Conservation (phyloP, 1,140 invertebrate species). For the Pristionchus pacificus region DNA sequence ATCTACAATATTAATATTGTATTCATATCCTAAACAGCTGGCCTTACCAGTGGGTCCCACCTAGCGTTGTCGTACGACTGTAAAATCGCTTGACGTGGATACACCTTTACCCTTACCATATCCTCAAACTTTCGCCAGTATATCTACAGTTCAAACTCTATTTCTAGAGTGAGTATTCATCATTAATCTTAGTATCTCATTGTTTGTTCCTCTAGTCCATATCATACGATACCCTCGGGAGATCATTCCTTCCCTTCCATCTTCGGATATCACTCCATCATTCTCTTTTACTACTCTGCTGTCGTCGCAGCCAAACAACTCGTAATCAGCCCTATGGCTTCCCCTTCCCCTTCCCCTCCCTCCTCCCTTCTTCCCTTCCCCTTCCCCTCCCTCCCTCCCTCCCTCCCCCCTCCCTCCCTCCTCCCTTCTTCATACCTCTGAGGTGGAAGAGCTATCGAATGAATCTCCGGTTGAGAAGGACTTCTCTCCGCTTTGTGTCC, state of each 20-base stretch:
- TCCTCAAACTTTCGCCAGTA: not conserved
- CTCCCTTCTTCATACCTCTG: conserved; percentile 29
- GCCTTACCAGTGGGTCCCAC: too few species aligned
- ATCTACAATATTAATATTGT: conserved; percentile 24
- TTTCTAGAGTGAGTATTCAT: not conserved
- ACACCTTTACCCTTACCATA: too few species aligned
- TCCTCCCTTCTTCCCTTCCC: too few species aligned
- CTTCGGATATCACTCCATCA: not conserved
- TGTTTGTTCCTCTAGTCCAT: not conserved
- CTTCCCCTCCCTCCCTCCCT: not conserved
- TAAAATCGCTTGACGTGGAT: too few species aligned
- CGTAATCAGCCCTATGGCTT: not conserved
- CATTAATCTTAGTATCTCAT: conserved; percentile 2
- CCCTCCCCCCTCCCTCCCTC: not conserved
- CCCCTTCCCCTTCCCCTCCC: too few species aligned
- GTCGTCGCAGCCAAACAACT: not conserved
- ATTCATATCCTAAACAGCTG: too few species aligned
- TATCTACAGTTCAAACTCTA: not conserved
- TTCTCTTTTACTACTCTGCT: not conserved
- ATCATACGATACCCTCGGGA: not conserved
- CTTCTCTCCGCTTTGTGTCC: conserved; percentile 20
- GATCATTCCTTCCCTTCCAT: not conserved
- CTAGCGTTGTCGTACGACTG: too few species aligned
- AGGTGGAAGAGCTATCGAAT: conserved; percentile 22
- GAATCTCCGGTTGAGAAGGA: conserved; percentile 36